Evolutionary conservation across 1,140 invertebrate species (phyloP), one percentile per base, ranked within the genome.

Genomic region (Drosophila murphyi): DNA sequence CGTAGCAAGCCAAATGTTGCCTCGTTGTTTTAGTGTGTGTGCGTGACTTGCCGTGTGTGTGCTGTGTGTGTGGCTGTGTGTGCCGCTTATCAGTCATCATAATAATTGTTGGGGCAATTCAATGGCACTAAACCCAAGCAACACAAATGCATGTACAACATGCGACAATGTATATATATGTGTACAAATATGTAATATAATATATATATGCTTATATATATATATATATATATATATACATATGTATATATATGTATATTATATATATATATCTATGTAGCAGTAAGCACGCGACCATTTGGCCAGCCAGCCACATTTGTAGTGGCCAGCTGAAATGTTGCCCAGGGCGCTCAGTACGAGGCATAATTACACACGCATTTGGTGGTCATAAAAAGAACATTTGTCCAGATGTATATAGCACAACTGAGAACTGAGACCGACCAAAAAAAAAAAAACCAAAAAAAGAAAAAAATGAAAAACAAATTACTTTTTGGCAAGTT

Each of bases 81-180:
- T 29, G 72, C 62, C 80, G 63, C 76, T 82, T 83, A 82, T 76
- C 62, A 82, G 76, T 76, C 76, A 83, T 83, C 78, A 83, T 83
- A 83, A 83, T 83, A 83, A 83, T 83, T 83, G 80, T 79, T 83
- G 80, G 68, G 80, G 76, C 76, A 79, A 83, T 83, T 83, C 80
- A 50, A 72, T 67, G 76, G 57, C 68, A 79, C 80, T 83, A 79
- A 83, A 65, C 60, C 54, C 68, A 65, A 61, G 55, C 55, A 59
- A 60, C 51, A 32, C 63, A 29, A 59, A 59, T 59, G 52, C 54
- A 72, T 43, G 43, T 41, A 64, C 35, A 7, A 51, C 45, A 60
- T 68, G 45, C 50, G 48, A 60, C 37, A 34, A 43, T 47, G 34
- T 28, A 35, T 52, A 48, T 29, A 31, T 3, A 37, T 35, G 20